A percentile compares a stretch with the other conserved stretches of the same genome.
These are phyloP conservation scores for Staurois parvus DNA, from an alignment of 2,797 vertebrate genomes.

Conservation along the genomic window DNA sequence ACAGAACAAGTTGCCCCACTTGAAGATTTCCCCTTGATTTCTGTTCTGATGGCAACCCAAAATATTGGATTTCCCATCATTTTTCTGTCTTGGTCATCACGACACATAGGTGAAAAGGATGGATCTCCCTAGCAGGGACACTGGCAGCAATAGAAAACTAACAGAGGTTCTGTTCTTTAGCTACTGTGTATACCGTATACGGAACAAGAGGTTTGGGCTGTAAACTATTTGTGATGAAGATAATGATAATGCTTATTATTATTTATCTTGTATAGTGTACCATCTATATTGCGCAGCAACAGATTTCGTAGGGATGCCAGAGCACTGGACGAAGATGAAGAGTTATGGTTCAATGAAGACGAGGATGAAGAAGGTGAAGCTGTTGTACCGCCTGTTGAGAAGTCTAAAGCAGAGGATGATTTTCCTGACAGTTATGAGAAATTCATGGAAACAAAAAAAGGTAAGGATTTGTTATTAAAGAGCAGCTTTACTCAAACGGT, in stretches of 20 bases:
- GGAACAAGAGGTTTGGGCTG: not conserved
- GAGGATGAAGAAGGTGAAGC: slow-evolving; percentile 89
- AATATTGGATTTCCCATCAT: too few relatives aligned
- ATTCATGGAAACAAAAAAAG: slow-evolving; percentile 99
- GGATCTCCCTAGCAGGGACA: too few relatives aligned
- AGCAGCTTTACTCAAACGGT: too few relatives aligned
- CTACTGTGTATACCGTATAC: too few relatives aligned
- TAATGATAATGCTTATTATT: slow-evolving; percentile 7
- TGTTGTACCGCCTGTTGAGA: slow-evolving; percentile 83
- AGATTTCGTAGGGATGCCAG: slow-evolving; percentile 93
- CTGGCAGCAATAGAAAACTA: too few relatives aligned
- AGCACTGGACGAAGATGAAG: slow-evolving; percentile 93
- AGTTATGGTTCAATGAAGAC: slow-evolving; percentile 97
- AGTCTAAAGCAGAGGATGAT: slow-evolving; percentile 92
- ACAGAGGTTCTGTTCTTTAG: too few relatives aligned
- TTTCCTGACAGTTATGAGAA: slow-evolving; percentile 97
- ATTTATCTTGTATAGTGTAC: slow-evolving; percentile 77
- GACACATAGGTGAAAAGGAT: too few relatives aligned
- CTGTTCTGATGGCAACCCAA: too few relatives aligned
- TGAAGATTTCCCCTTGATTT: too few relatives aligned
- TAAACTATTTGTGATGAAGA: not conserved
- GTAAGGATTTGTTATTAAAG: slow-evolving; percentile 69
- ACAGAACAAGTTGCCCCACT: too few relatives aligned
- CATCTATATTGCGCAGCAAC: slow-evolving; percentile 80
- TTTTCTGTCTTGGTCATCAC: too few relatives aligned